phyloP scores from a whole-genome alignment of 2,797 vertebrate species.

The Ficedula albicollis region DNA sequence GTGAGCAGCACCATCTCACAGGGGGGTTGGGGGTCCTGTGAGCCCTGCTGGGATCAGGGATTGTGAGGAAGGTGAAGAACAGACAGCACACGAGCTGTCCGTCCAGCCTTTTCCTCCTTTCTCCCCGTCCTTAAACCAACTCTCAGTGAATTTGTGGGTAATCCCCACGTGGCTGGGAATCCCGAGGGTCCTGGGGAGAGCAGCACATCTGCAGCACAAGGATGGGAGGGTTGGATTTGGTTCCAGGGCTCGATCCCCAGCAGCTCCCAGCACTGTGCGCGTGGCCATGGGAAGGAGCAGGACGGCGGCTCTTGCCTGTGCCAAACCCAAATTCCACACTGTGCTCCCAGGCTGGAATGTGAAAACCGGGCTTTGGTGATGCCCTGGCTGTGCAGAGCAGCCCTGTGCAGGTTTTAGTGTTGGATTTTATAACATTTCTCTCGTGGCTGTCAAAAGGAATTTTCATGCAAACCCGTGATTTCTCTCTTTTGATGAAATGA shows the following conservation, averaged over 20 bases:
- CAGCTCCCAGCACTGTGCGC: no score
- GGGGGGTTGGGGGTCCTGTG: neutral
- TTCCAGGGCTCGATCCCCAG: neutral
- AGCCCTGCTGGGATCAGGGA: accelerated
- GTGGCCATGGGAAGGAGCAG: neutral
- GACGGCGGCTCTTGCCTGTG: neutral
- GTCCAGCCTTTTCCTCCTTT: neutral
- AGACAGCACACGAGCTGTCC: neutral
- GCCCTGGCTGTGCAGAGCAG: neutral
- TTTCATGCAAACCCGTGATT: neutral
- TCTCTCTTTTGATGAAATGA: neutral
- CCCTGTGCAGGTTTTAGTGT: neutral
- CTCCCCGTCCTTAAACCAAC: neutral
- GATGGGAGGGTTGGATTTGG: neutral
- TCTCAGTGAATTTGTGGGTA: neutral
- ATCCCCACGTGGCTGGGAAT: accelerated
- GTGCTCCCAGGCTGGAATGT: neutral
- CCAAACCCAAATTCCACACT: neutral
- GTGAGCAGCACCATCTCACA: neutral
- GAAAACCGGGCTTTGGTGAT: neutral
- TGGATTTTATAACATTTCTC: neutral
- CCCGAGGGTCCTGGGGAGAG: neutral
- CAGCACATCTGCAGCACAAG: neutral
- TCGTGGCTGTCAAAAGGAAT: neutral
- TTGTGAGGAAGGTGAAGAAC: neutral